A percentile compares a stretch with the other conserved stretches of the same genome.
phyloP scores from a whole-genome alignment of 2,797 vertebrate species.

The Galago senegalensis region DNA sequence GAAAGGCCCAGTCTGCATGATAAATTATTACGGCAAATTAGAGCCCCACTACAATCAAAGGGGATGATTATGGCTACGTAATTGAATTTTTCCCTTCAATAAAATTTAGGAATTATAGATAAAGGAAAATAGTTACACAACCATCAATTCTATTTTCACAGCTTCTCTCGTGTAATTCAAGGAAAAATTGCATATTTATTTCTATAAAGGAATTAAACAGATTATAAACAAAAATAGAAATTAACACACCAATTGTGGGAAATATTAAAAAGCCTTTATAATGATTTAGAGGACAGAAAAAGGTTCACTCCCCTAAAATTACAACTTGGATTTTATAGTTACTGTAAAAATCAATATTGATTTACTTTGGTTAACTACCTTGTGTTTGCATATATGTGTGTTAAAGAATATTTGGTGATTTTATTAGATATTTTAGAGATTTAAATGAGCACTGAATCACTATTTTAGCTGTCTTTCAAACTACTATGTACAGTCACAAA shows the following conservation, averaged over 20 bases:
- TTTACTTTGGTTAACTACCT: background rate
- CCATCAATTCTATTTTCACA: background rate
- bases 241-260: background rate
- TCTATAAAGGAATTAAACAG: background rate
- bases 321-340: background rate
- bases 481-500: background rate
- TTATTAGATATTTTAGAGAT: slow-evolving; percentile 13
- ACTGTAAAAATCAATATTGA: background rate
- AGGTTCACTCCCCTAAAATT: background rate
- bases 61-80: background rate
- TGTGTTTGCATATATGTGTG: background rate
- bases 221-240: background rate
- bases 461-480: background rate
- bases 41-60: background rate
- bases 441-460: background rate
- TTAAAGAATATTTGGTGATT: background rate
- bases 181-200: background rate
- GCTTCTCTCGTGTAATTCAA: background rate
- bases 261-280: background rate
- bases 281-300: background rate
- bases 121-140: background rate
- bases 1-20: background rate
- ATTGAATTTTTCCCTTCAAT: background rate
- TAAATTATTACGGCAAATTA: background rate
- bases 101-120: background rate